Conservation (phyloP, 2,888 invertebrate genomes). For the Eupeodes luniger region DNA sequence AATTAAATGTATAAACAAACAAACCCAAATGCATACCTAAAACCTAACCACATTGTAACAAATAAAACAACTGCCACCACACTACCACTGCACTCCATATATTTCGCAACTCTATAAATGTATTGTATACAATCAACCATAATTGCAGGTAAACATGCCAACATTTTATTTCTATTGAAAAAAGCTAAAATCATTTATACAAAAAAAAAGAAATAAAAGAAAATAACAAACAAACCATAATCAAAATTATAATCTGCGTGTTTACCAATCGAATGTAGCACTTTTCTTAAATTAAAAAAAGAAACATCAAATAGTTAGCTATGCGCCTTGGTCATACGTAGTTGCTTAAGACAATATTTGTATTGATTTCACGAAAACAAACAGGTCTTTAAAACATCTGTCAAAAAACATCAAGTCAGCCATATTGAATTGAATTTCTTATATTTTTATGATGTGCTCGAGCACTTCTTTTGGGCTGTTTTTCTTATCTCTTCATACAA, state of each 20-base stretch:
- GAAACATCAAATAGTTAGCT: neutral
- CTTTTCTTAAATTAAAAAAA: conserved; percentile 11
- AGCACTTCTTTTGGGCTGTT: too few species aligned
- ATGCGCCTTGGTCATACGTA: neutral
- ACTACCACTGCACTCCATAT: too few species aligned
- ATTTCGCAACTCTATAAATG: conserved; percentile 4
- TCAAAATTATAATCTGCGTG: conserved; percentile 55
- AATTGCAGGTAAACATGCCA: conserved; percentile 70
- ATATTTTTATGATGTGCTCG: too few species aligned
- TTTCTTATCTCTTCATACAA: too few species aligned
- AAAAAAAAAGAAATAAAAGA: conserved; percentile 26
- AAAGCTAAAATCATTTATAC: neutral
- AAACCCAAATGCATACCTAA: neutral
- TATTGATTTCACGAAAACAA: too few species aligned
- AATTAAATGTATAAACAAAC: conserved; percentile 9
- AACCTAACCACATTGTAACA: conserved; percentile 42
- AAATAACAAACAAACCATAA: conserved; percentile 16
- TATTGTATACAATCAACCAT: conserved; percentile 48
- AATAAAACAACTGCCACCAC: conserved; percentile 36
- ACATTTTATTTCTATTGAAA: conserved; percentile 49
- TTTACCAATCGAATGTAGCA: conserved; percentile 51
- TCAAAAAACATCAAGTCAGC: too few species aligned
- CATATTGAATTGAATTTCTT: too few species aligned
- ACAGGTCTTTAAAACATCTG: too few species aligned
- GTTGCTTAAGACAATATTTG: neutral